Evolutionary conservation across 1,140 invertebrate genomes (phyloP).

Genomic region (Cotesia glomerata): DNA sequence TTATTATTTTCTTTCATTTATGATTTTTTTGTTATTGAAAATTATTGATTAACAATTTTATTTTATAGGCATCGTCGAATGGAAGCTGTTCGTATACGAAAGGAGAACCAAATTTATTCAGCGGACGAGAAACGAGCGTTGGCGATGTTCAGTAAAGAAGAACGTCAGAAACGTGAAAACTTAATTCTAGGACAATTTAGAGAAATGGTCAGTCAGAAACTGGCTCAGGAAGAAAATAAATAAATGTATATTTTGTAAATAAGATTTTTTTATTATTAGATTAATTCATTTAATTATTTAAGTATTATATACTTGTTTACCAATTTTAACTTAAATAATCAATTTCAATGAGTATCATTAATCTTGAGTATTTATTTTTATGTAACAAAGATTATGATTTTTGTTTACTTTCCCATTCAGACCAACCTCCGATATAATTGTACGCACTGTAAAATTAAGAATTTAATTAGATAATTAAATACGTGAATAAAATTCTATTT

Average conservation of each 20-base stretch:
- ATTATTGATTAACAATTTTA: conserved; percentile 26
- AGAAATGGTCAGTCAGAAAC: conserved; percentile 83
- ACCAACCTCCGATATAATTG: conserved; percentile 57
- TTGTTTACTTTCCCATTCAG: conserved; percentile 55
- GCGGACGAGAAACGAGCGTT: conserved; percentile 98
- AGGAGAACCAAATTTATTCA: conserved; percentile 99
- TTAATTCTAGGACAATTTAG: conserved; percentile 95
- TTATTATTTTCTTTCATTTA: conserved; percentile 8
- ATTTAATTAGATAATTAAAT: not conserved
- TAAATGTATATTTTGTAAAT: conserved; percentile 27
- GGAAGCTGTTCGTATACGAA: conserved; percentile 98
- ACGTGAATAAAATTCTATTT: not conserved
- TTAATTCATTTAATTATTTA: conserved; percentile 19
- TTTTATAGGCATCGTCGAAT: conserved; percentile 90
- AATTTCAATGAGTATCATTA: conserved; percentile 26
- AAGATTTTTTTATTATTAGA: not conserved
- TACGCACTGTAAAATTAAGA: conserved; percentile 47
- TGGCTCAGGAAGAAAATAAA: conserved; percentile 65
- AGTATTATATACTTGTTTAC: not conserved
- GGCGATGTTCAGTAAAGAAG: conserved; percentile 98
- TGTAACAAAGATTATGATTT: conserved; percentile 29
- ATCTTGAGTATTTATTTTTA: conserved; percentile 13
- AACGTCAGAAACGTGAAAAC: conserved; percentile 93
- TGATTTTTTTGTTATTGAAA: not conserved
- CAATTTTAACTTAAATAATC: not conserved